Evolutionary conservation across 2,797 vertebrate genomes (phyloP).

Genomic region (Tragelaphus eurycerus): DNA sequence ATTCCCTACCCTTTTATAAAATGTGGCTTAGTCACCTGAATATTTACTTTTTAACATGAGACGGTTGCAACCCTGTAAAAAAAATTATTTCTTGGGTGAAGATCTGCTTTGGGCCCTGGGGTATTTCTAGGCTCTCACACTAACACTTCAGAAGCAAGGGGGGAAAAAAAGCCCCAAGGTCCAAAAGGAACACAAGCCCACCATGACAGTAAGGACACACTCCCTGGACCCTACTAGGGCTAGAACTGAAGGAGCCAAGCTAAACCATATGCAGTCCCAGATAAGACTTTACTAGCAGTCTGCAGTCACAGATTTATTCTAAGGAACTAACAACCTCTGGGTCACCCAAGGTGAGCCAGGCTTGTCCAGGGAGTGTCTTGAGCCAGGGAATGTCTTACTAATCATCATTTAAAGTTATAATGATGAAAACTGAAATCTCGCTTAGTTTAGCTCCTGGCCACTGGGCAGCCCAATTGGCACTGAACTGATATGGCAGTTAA

Average conservation of each 20-base stretch:
- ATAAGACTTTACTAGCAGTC: not conserved
- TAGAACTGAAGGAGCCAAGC: not conserved
- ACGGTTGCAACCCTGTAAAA: not conserved
- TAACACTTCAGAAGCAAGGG: conserved; percentile 44
- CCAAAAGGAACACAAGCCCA: not conserved
- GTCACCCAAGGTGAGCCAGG: conserved; percentile 55
- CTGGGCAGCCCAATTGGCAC: conserved; percentile 50
- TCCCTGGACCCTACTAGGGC: not conserved
- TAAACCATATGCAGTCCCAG: not conserved
- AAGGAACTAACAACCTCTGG: conserved; percentile 17
- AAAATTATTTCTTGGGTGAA: conserved; percentile 42
- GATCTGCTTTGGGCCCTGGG: not conserved
- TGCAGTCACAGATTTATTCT: conserved; percentile 6
- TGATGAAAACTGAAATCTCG: conserved; percentile 60
- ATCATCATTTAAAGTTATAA: conserved; percentile 48
- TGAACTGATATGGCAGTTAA: not conserved
- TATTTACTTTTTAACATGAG: conserved; percentile 69
- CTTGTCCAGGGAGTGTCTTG: not conserved
- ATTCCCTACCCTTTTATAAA: not conserved
- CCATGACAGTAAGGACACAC: not conserved
- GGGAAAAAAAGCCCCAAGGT: not conserved
- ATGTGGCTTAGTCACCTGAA: conserved; percentile 42
- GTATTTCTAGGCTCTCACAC: conserved; percentile 47
- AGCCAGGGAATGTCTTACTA: not conserved
- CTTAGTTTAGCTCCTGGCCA: conserved; percentile 65